Conservation (phyloP, 2,113 vertebrate species). For the Embiotoca jacksoni region DNA sequence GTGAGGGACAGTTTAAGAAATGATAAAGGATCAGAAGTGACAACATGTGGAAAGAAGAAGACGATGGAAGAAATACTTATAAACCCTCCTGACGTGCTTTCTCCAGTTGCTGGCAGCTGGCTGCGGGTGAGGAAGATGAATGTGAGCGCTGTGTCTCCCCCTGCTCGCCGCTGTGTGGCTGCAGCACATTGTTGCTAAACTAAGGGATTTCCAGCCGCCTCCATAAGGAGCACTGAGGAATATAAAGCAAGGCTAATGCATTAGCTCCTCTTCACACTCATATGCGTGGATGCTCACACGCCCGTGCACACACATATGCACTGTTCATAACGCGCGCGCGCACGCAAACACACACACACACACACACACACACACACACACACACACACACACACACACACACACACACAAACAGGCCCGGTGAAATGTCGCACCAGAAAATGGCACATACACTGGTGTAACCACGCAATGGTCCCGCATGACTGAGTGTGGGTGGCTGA, state of each 20-base stretch:
- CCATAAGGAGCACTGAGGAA: conserved; percentile 41
- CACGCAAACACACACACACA: conserved; percentile 7
- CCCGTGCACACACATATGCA: conserved; percentile 3
- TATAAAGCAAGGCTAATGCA: conserved; percentile 61
- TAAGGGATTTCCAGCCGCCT: conserved; percentile 60
- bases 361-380: conserved; percentile 6
- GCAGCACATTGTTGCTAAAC: conserved; percentile 63
- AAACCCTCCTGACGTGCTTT: conserved; percentile 50
- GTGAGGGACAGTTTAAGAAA: conserved; percentile 39
- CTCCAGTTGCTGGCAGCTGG: conserved; percentile 45
- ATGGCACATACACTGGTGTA: conserved; percentile 26
- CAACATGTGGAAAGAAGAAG: conserved; percentile 17
- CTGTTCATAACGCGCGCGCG: background rate
- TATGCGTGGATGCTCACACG: conserved; percentile 18
- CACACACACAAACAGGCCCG: background rate
- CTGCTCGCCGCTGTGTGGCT: conserved; percentile 32
- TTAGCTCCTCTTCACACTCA: conserved; percentile 35
- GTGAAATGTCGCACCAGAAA: conserved; percentile 49
- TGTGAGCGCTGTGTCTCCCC: conserved; percentile 45
- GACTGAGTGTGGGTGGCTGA: conserved; percentile 67
- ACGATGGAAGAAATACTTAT: conserved; percentile 26
- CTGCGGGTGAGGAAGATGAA: conserved; percentile 69
- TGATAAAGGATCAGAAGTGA: conserved; percentile 10
- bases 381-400: conserved; percentile 17
- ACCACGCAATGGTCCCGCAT: conserved; percentile 44